Percentiles rank a stretch among this genome's conserved stretches.
Conservation (phyloP, 2,888 invertebrate species). For the Acronicta aceris region DNA sequence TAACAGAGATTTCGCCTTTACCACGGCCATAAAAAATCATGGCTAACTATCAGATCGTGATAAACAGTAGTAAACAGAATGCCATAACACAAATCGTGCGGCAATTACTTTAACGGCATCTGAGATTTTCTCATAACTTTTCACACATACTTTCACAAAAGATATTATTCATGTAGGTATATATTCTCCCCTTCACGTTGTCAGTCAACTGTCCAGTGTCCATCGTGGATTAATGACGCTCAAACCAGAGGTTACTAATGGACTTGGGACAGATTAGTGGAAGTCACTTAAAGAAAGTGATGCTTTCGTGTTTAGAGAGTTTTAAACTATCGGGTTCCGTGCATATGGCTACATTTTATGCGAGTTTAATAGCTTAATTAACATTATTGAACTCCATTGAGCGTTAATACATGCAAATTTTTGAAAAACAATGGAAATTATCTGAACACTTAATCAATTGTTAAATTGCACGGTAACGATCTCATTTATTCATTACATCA, state of each 20-base stretch:
- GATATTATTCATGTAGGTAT: slow-evolving; percentile 45
- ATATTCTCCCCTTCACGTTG: slow-evolving; percentile 36
- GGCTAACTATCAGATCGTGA: slow-evolving; percentile 45
- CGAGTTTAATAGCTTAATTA: not conserved
- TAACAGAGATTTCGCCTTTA: slow-evolving; percentile 26
- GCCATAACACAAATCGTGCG: slow-evolving; percentile 46
- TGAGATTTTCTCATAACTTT: slow-evolving; percentile 49
- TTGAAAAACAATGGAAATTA: slow-evolving; percentile 2
- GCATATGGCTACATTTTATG: not conserved
- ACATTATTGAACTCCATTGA: not conserved
- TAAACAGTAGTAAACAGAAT: slow-evolving; percentile 34
- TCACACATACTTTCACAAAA: slow-evolving; percentile 49
- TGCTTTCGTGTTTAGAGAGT: slow-evolving; percentile 28
- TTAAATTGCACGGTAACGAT: slow-evolving; percentile 22
- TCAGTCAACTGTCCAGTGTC: slow-evolving; percentile 58
- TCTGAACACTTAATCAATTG: slow-evolving; percentile 12
- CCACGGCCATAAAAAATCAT: slow-evolving; percentile 45
- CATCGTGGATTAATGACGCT: slow-evolving; percentile 53
- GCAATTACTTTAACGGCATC: slow-evolving; percentile 33
- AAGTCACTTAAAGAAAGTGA: slow-evolving; percentile 44
- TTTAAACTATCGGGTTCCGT: slow-evolving; percentile 15
- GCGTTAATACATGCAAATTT: not conserved
- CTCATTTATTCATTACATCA: slow-evolving; percentile 21
- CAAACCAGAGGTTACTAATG: slow-evolving; percentile 57
- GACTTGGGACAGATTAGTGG: slow-evolving; percentile 30